phyloP scores from a whole-genome alignment of 1,140 invertebrate genomes.

The Danaus plexippus region DNA sequence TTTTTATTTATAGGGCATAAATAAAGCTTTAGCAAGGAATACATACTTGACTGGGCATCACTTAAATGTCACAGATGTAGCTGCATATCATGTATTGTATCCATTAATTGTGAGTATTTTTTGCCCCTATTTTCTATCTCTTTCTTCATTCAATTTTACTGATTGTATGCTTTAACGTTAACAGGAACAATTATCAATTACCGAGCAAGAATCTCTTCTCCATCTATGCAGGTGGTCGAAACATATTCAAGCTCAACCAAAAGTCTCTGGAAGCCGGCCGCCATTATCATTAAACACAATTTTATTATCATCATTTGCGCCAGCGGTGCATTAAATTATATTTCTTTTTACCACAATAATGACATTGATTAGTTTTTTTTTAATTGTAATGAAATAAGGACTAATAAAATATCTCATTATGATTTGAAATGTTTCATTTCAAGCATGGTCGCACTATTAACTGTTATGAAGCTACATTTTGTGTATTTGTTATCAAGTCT shows the following conservation, averaged over 20 bases:
- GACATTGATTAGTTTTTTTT: conserved; percentile 1
- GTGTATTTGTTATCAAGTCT: background rate
- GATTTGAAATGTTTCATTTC: conserved; percentile 5
- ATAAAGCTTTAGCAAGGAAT: conserved; percentile 44
- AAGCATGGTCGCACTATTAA: background rate
- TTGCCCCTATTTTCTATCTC: background rate
- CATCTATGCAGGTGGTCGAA: conserved; percentile 56
- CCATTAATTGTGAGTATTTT: conserved; percentile 51
- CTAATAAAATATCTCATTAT: conserved; percentile 4
- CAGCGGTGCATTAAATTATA: conserved; percentile 42
- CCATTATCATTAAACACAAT: conserved; percentile 48
- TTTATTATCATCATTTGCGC: conserved; percentile 42
- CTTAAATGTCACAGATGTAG: conserved; percentile 48
- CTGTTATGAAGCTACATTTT: background rate
- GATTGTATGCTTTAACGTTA: background rate
- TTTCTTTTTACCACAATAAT: background rate
- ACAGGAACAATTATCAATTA: conserved; percentile 43
- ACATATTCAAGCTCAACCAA: conserved; percentile 54
- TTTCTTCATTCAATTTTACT: background rate
- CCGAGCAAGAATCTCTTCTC: conserved; percentile 46
- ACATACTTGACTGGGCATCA: conserved; percentile 53
- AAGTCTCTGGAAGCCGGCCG: conserved; percentile 32
- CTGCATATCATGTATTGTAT: conserved; percentile 52
- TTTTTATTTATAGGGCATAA: conserved; percentile 50
- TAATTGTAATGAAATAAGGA: conserved; percentile 1